These are phyloP conservation scores for Ischnus inquisitorius DNA, from an alignment of 2,888 invertebrate genomes.

Conservation along the genomic window DNA sequence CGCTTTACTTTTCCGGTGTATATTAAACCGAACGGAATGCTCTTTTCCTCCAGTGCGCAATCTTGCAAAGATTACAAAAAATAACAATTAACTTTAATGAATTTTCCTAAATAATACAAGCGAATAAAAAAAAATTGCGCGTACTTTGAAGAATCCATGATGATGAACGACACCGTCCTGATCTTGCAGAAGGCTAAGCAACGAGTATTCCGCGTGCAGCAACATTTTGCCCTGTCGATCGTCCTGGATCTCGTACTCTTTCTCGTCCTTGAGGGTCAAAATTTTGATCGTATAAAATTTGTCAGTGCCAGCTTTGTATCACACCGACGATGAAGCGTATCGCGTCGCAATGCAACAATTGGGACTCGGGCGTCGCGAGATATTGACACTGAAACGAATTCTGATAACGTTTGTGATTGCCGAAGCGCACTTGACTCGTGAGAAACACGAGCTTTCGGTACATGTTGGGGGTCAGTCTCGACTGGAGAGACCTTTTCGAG, in stretches of 20 bases:
- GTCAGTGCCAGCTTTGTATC: constrained; percentile 92
- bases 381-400: constrained; percentile 98
- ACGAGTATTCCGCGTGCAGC: constrained; percentile 91
- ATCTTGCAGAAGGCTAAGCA: constrained; percentile 89
- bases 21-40: constrained; percentile 85
- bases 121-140: too few species aligned
- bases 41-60: constrained; percentile 89
- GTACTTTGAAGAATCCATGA: constrained; percentile 92
- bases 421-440: constrained; percentile 94
- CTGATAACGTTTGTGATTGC: constrained; percentile 96
- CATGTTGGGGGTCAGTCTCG: constrained; percentile 96
- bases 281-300: constrained; percentile 90
- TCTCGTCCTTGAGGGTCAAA: constrained; percentile 86
- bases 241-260: constrained; percentile 89
- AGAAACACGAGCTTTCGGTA: constrained; percentile 95
- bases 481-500: constrained; percentile 94
- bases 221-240: constrained; percentile 93
- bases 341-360: constrained; percentile 95
- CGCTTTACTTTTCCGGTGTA: constrained; percentile 88
- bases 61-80: constrained; percentile 87
- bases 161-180: constrained; percentile 92
- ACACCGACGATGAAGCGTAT: constrained; percentile 97
- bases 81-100: constrained; percentile 28
- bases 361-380: constrained; percentile 95
- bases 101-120: neutral